These are phyloP conservation scores for Idris sp. DNA, from an alignment of 1,140 invertebrate genomes.

Conservation along the genomic window DNA sequence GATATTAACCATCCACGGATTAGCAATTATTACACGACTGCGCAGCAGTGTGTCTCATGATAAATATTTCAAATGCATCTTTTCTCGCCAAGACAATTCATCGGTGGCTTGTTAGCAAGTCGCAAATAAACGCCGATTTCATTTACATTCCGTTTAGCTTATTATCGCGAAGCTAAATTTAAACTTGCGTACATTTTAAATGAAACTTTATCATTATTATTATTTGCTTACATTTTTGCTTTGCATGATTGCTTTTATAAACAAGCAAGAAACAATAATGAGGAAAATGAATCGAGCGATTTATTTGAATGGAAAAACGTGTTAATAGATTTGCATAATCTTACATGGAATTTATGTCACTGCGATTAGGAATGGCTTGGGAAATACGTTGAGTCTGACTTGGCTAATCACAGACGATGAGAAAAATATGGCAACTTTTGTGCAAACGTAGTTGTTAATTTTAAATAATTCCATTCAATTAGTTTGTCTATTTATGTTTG, in stretches of 20 bases:
- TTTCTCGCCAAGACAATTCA: slow-evolving; percentile 31
- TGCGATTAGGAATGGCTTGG: slow-evolving; percentile 52
- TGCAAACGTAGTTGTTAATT: slow-evolving; percentile 21
- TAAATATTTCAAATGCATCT: slow-evolving; percentile 54
- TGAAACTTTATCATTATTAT: no score
- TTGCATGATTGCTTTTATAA: slow-evolving; percentile 3
- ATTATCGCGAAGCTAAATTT: no score
- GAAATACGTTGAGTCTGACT: slow-evolving; percentile 9
- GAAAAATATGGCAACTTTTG: slow-evolving; percentile 21
- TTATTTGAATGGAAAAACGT: slow-evolving; percentile 18
- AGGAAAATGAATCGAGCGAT: slow-evolving; percentile 22
- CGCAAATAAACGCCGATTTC: slow-evolving; percentile 13
- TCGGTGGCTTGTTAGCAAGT: slow-evolving; percentile 17
- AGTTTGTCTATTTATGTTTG: no score
- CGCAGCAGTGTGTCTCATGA: slow-evolving; percentile 42
- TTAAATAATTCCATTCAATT: slow-evolving; percentile 28
- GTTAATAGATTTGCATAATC: slow-evolving; percentile 50
- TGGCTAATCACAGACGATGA: slow-evolving; percentile 27
- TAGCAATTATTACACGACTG: slow-evolving; percentile 62
- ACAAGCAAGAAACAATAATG: slow-evolving; percentile 1
- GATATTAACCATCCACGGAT: slow-evolving; percentile 67
- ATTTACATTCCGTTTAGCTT: background rate
- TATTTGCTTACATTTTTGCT: no score
- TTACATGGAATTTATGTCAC: slow-evolving; percentile 46
- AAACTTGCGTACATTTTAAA: no score